These are phyloP conservation scores for Pyrocephalus nanus DNA, from an alignment of 2,797 vertebrate genomes.

Conservation along the genomic window DNA sequence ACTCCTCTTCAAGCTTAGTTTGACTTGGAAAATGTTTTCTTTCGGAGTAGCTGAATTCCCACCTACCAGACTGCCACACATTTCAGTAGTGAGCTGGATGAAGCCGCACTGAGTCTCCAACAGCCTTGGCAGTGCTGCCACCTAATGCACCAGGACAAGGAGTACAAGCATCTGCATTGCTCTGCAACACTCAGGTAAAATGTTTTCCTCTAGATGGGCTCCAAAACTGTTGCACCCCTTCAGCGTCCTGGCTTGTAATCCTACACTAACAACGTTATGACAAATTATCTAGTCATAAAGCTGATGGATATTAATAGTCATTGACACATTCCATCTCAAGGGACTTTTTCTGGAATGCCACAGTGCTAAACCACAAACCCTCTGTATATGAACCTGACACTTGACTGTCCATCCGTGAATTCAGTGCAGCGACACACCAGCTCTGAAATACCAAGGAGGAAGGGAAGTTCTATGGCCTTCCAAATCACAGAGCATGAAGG, in stretches of 20 bases:
- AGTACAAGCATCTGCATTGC: neutral
- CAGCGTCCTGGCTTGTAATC: neutral
- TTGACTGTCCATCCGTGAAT: neutral
- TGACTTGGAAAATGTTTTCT: neutral
- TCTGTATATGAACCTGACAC: neutral
- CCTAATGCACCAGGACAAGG: neutral
- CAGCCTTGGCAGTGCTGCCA: neutral
- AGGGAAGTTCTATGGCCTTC: neutral
- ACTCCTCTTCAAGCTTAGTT: neutral
- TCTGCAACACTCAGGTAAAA: neutral
- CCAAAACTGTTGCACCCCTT: rapidly evolving
- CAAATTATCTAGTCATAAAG: neutral
- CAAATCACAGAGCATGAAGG: neutral
- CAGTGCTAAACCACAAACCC: neutral
- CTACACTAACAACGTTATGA: neutral
- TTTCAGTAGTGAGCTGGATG: neutral
- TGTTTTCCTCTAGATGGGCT: neutral
- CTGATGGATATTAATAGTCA: neutral
- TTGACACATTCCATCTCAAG: neutral
- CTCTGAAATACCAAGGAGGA: neutral
- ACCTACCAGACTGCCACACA: rapidly evolving
- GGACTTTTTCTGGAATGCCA: neutral
- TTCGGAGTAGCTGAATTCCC: neutral
- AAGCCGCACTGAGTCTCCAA: neutral
- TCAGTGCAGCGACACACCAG: neutral